Percentiles rank a stretch among this genome's conserved stretches.
These are phyloP conservation scores for Ectobius pallidus DNA, from an alignment of 2,888 invertebrate genomes.

Conservation along the genomic window DNA sequence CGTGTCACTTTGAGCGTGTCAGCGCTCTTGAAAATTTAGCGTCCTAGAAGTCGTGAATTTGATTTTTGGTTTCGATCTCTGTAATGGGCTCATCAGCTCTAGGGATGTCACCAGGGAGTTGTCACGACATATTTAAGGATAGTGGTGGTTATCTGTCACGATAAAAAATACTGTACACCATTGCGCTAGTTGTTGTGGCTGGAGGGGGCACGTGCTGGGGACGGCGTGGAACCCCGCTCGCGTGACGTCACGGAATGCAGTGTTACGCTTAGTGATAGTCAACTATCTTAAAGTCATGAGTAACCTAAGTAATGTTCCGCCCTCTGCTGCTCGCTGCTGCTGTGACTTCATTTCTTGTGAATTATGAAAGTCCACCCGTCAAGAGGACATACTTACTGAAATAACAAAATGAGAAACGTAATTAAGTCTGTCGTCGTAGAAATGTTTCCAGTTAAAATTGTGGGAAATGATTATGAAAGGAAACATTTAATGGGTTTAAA, in stretches of 20 bases:
- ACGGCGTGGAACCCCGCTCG: conserved; percentile 38
- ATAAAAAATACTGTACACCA: conserved; percentile 2
- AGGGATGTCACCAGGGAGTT: background rate
- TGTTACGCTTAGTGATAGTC: background rate
- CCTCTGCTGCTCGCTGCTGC: too few relatives aligned
- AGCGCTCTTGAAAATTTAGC: background rate
- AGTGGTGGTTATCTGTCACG: background rate
- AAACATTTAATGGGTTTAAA: too few relatives aligned
- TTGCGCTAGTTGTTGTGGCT: background rate
- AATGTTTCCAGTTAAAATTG: too few relatives aligned
- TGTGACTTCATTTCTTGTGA: too few relatives aligned
- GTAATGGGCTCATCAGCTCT: background rate
- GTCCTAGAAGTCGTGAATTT: background rate
- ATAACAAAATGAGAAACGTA: too few relatives aligned
- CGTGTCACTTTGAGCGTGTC: too few relatives aligned
- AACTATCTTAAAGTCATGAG: background rate
- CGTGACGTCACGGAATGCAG: conserved; percentile 38
- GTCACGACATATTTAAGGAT: background rate
- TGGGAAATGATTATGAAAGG: too few relatives aligned
- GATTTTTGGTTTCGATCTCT: background rate
- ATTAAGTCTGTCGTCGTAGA: too few relatives aligned
- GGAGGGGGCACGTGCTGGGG: conserved; percentile 32
- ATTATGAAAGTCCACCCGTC: too few relatives aligned
- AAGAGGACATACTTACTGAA: too few relatives aligned
- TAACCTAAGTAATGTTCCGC: too few relatives aligned